phyloP scores from a whole-genome alignment of 2,113 vertebrate species.

The Corythornis madagascariensis region DNA sequence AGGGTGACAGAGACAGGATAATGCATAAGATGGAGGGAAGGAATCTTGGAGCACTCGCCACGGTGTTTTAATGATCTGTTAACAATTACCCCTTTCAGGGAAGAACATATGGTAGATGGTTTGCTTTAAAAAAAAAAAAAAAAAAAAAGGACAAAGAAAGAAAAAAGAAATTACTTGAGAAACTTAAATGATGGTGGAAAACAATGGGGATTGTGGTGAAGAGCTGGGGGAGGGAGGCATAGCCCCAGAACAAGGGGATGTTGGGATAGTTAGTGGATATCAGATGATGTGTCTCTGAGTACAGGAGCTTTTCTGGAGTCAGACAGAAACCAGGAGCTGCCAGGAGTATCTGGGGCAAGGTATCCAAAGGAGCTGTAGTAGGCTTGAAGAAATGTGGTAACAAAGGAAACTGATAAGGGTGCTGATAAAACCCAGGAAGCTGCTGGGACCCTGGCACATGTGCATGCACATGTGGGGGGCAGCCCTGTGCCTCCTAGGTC shows the following conservation, averaged over 20 bases:
- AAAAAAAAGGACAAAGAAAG: constrained; percentile 11
- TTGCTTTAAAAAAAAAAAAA: constrained; percentile 64
- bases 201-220: constrained; percentile 1
- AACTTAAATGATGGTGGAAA: constrained; percentile 64
- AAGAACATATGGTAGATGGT: constrained; percentile 78
- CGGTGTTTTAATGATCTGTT: constrained; percentile 75
- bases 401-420: background rate
- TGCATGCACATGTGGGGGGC: background rate
- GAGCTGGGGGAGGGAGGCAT: constrained; percentile 45
- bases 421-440: background rate
- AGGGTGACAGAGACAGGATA: constrained; percentile 67
- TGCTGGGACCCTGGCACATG: background rate
- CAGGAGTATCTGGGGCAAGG: background rate
- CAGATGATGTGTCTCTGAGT: background rate
- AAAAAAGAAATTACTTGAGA: constrained; percentile 63
- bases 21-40: constrained; percentile 63
- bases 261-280: background rate
- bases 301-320: background rate
- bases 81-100: constrained; percentile 76
- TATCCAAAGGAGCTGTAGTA: background rate
- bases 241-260: background rate
- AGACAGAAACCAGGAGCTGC: rapidly evolving
- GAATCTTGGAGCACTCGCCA: constrained; percentile 66
- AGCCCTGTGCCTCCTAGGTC: background rate
- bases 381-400: background rate